Percentiles rank a stretch among this genome's conserved stretches.
Evolutionary conservation across 2,113 vertebrate genomes (phyloP).

Genomic region (Ictalurus punctatus): DNA sequence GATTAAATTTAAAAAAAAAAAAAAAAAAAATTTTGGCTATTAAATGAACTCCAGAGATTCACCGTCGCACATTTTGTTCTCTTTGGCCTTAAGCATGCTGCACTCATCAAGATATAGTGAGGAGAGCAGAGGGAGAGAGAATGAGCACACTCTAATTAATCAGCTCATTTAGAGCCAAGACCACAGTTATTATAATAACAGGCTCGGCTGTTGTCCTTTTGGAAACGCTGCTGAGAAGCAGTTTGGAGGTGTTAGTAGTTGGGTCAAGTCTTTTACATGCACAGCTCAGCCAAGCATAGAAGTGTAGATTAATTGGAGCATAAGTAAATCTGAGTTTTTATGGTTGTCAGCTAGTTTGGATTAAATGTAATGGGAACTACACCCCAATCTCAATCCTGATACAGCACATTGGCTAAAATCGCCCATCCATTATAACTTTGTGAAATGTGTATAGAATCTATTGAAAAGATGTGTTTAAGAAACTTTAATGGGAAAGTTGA

Average conservation of each 20-base stretch:
- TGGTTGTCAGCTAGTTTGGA: background rate
- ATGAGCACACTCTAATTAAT: slow-evolving; percentile 37
- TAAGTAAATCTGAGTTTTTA: background rate
- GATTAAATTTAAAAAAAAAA: too few species aligned
- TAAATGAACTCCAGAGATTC: slow-evolving; percentile 9
- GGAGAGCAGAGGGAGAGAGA: slow-evolving; percentile 9
- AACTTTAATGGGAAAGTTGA: background rate
- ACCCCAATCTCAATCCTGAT: background rate
- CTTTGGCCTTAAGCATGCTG: slow-evolving; percentile 22
- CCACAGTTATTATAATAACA: slow-evolving; percentile 12
- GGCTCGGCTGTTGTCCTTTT: background rate
- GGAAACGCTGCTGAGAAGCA: slow-evolving; percentile 14
- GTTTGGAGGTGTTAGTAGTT: slow-evolving; percentile 19
- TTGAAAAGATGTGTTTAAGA: background rate
- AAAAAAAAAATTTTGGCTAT: background rate
- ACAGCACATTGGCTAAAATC: background rate
- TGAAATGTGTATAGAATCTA: background rate
- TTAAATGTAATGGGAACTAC: background rate
- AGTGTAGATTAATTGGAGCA: background rate
- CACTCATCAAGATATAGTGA: slow-evolving; percentile 10
- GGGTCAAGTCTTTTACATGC: background rate
- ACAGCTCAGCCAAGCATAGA: background rate
- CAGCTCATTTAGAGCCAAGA: slow-evolving; percentile 25
- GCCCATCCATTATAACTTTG: background rate
- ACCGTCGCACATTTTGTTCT: background rate